Percentiles rank a stretch among this genome's conserved stretches.
Conservation (phyloP, 2,888 invertebrate species). For the Cosmopolites sordidus region DNA sequence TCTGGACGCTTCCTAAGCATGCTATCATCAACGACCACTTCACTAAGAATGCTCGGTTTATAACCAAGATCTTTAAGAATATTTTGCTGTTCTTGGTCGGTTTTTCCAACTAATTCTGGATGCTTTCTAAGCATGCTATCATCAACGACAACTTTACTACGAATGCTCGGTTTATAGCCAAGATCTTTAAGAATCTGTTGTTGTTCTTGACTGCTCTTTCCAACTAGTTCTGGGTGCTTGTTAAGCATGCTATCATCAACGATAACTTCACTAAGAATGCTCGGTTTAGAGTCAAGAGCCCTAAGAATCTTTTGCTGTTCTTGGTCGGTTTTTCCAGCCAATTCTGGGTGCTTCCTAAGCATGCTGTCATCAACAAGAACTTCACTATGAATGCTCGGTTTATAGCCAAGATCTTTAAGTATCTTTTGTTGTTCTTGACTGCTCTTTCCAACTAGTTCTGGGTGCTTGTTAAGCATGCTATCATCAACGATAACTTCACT, state of each 20-base stretch:
- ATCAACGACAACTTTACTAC: constrained; percentile 1
- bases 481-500: background rate
- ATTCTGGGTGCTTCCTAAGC: constrained; percentile 19
- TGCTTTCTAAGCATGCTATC: background rate
- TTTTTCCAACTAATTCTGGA: constrained; percentile 6
- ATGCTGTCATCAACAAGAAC: constrained; percentile 2
- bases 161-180: background rate
- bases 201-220: constrained; percentile 8
- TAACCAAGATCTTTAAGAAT: background rate
- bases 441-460: constrained; percentile 16
- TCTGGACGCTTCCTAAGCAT: constrained; percentile 15
- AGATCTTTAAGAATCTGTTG: constrained; percentile 1
- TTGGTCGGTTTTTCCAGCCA: constrained; percentile 5
- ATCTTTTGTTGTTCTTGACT: constrained; percentile 8
- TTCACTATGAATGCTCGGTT: background rate
- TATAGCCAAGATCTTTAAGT: constrained; percentile 11
- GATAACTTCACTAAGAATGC: background rate
- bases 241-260: constrained; percentile 1
- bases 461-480: constrained; percentile 14
- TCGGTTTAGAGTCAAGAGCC: constrained; percentile 5
- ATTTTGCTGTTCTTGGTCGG: background rate
- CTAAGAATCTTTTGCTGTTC: constrained; percentile 12
- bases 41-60: background rate
- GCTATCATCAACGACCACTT: background rate
- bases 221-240: constrained; percentile 16